Base-by-base conservation (phyloP, 2,888 invertebrate genomes). In the Drosophila affinis region DNA sequence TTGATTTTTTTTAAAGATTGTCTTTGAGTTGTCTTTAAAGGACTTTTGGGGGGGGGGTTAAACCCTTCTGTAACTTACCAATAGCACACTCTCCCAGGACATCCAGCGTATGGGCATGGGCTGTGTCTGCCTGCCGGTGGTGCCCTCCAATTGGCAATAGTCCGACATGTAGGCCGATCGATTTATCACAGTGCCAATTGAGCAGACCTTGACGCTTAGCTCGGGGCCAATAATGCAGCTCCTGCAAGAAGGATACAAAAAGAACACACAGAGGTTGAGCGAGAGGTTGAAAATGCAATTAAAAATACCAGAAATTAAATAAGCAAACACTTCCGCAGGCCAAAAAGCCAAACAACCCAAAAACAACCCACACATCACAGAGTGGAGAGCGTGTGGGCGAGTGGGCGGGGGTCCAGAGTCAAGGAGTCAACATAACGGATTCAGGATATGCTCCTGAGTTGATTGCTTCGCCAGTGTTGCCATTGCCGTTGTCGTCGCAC, bases 91-190 rank as follows among this genome's bases (percentile, higher is more conserved):
- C 91, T 97, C 97, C 96, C 96, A 97, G 24, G 96, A 95, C 96
- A 97, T 96, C 97, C 97, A 97, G 84, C 97, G 93, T 80, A 97
- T 94, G 21, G 97, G 97, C 83, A 97, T 93, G 29, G 94, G 93
- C 78, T 92, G 92, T 46, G 91, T 90, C 81, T 92, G 91, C 72
- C 92, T 90, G 65, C 94, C 94, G 75, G 94, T 93, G 68, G 94
- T 93, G 65, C 95, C 96, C 86, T 96, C 95, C 79, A 96, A 93
- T 89, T 95, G 94, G 93, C 95, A 97, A 91, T 97, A 97, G 92
- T 97, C 97, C 62, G 94, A 93, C 55, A 94, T 93, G 92, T 96
- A 96, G 72, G 95, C 93, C 84, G 93, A 94, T 79, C 96, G 93
- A 86, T 95, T 95, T 91, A 92, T 92, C 92, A 92, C 92, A 91